Evolutionary conservation across 2,113 vertebrate species (phyloP).

Genomic region (Promerops cafer): DNA sequence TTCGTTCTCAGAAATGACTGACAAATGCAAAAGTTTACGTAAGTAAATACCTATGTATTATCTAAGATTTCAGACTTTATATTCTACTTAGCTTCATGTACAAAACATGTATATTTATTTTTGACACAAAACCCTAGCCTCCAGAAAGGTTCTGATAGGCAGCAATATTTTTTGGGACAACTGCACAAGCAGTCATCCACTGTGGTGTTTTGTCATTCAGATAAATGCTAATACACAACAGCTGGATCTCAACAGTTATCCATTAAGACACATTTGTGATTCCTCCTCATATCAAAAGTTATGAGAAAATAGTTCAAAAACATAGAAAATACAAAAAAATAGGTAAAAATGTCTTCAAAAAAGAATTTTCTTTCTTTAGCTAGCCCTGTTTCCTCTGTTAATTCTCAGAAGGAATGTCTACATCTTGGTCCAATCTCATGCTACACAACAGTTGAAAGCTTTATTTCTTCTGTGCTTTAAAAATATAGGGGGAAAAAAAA

Average conservation of each 20-base stretch:
- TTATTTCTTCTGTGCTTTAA: neutral
- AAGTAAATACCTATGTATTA: rapidly evolving
- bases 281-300: neutral
- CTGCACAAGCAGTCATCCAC: rapidly evolving
- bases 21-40: neutral
- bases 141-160: neutral
- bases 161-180: neutral
- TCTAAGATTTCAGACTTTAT: neutral
- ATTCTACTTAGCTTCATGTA: neutral
- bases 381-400: neutral
- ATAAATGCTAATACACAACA: neutral
- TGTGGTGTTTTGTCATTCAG: neutral
- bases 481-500: neutral
- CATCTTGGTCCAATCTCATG: neutral
- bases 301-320: neutral
- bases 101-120: neutral
- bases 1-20: neutral
- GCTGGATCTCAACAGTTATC: neutral
- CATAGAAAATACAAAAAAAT: too few species aligned
- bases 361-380: neutral
- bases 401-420: neutral
- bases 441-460: neutral
- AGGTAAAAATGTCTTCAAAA: neutral
- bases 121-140: neutral
- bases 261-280: neutral